These are phyloP conservation scores for Xestia sexstrigata DNA, from an alignment of 2,888 invertebrate genomes.

Conservation along the genomic window DNA sequence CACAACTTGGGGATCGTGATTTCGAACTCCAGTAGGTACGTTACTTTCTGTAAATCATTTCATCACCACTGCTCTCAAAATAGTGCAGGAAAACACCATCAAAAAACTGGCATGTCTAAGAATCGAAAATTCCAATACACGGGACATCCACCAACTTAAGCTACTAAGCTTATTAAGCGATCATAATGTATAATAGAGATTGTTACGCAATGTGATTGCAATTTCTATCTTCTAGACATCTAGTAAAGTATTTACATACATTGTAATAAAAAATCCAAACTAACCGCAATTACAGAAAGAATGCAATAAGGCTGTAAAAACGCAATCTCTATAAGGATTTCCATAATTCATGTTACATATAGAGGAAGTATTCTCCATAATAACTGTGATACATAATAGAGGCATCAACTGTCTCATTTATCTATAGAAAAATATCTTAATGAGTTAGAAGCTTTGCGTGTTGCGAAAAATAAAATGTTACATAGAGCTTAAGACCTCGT, in stretches of 20 bases:
- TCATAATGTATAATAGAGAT: too few relatives aligned
- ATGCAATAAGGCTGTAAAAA: conserved; percentile 36
- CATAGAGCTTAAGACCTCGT: too few relatives aligned
- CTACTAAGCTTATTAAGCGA: too few relatives aligned
- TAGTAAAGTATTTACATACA: background rate
- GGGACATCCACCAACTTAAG: background rate
- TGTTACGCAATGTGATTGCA: too few relatives aligned
- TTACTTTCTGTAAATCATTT: background rate
- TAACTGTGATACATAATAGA: conserved; percentile 36
- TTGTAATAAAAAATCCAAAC: too few relatives aligned
- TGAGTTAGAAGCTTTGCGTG: background rate
- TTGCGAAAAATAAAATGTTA: background rate
- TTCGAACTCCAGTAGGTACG: background rate
- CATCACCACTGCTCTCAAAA: background rate
- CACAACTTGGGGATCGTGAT: too few relatives aligned
- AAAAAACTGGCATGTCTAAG: background rate
- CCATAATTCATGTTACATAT: conserved; percentile 24
- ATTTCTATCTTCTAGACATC: background rate
- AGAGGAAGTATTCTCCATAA: conserved; percentile 44
- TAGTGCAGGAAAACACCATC: background rate
- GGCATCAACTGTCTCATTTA: conserved; percentile 9
- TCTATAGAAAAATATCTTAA: conserved; percentile 4
- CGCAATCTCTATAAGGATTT: conserved; percentile 31
- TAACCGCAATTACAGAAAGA: conserved; percentile 36
- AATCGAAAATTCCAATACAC: background rate